These are phyloP conservation scores for Potamarius usumacintae DNA, from an alignment of 2,113 vertebrate species.

Conservation along the genomic window DNA sequence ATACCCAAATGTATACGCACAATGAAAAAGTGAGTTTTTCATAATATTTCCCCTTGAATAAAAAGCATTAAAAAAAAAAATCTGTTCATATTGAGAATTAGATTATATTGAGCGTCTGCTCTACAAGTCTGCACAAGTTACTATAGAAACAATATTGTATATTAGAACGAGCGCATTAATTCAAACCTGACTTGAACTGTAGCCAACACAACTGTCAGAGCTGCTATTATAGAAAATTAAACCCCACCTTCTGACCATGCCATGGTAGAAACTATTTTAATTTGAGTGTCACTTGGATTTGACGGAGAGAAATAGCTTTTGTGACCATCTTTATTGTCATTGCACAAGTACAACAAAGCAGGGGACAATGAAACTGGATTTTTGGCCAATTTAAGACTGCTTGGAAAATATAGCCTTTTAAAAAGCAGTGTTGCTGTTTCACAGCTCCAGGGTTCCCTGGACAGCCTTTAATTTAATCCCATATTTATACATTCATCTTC, in stretches of 20 bases:
- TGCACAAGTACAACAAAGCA: background rate
- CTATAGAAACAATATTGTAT: background rate
- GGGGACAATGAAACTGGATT: background rate
- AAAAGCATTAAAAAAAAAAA: no score
- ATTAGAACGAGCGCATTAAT: background rate
- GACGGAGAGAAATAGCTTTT: background rate
- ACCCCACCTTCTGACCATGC: background rate
- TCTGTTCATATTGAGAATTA: background rate
- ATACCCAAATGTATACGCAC: no score
- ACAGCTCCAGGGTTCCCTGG: background rate
- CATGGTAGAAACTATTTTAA: background rate
- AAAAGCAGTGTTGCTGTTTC: background rate
- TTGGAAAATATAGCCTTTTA: background rate
- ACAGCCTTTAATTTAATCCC: background rate
- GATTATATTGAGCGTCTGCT: background rate
- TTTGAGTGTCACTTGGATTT: background rate
- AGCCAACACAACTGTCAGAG: background rate
- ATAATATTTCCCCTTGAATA: no score
- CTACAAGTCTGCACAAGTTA: background rate
- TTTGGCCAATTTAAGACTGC: background rate
- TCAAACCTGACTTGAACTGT: background rate
- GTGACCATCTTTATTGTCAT: background rate
- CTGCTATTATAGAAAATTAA: background rate
- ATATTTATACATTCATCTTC: background rate
- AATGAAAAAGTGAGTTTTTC: no score